phyloP scores from a whole-genome alignment of 1,140 invertebrate species.

The Dufourea novaeangliae region DNA sequence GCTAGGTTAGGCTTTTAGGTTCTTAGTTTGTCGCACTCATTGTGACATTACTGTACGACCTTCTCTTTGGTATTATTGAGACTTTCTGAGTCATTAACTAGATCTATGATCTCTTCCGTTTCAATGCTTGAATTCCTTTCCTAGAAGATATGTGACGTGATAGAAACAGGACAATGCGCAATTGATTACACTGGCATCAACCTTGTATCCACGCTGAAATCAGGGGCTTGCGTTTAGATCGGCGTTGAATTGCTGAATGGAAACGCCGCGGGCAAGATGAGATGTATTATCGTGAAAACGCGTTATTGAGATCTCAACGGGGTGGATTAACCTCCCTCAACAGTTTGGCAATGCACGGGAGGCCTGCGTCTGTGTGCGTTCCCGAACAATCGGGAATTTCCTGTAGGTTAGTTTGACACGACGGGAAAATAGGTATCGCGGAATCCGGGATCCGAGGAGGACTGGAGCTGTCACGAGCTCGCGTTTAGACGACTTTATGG shows the following conservation, averaged over 20 bases:
- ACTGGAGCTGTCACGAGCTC: background rate
- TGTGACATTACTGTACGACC: too few species aligned
- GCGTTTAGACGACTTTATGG: constrained; percentile 11
- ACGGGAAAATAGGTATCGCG: constrained; percentile 50
- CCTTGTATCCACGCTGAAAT: background rate
- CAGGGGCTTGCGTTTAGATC: background rate
- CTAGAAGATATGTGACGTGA: too few species aligned
- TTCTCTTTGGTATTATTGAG: too few species aligned
- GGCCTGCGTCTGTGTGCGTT: constrained; percentile 16
- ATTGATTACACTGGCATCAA: background rate
- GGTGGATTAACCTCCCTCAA: constrained; percentile 73
- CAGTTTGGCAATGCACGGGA: constrained; percentile 41
- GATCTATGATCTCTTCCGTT: too few species aligned
- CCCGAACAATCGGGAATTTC: constrained; percentile 44
- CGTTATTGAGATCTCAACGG: constrained; percentile 79
- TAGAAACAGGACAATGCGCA: too few species aligned
- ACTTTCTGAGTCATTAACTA: too few species aligned
- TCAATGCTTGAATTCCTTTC: too few species aligned
- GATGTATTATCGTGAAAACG: constrained; percentile 67
- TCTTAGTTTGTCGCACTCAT: too few species aligned
- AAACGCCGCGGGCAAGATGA: constrained; percentile 25
- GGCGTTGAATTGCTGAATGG: constrained; percentile 34
- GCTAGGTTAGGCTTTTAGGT: too few species aligned
- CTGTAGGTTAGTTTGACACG: constrained; percentile 50
- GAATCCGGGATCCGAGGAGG: constrained; percentile 38